A percentile compares a stretch with the other conserved stretches of the same genome.
phyloP scores from a whole-genome alignment of 2,888 invertebrate genomes.

The Nymphalis c-album region DNA sequence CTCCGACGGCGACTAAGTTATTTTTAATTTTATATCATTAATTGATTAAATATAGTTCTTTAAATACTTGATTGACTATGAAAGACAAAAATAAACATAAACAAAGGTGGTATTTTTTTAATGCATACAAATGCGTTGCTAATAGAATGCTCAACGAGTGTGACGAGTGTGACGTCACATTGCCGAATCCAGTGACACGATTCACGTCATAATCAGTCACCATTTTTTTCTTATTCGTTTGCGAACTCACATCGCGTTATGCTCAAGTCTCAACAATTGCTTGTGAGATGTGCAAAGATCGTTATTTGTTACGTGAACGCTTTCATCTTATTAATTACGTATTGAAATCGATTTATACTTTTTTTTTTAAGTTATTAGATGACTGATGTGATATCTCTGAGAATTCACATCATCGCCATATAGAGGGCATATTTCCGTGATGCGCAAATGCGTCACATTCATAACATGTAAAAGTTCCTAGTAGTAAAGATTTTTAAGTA shows the following conservation, averaged over 20 bases:
- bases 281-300: constrained; percentile 8
- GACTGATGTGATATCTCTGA: constrained; percentile 1
- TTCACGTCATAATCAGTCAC: not conserved
- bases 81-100: no score
- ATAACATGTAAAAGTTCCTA: not conserved
- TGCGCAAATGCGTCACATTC: not conserved
- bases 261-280: not conserved
- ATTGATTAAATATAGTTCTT: no score
- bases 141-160: no score
- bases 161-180: no score
- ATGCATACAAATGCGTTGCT: no score
- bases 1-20: no score
- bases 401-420: constrained; percentile 5
- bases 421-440: not conserved
- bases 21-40: no score
- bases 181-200: not conserved
- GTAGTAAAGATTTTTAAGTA: not conserved
- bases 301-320: constrained; percentile 11
- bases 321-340: constrained; percentile 12
- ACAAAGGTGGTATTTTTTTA: no score
- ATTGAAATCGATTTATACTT: constrained; percentile 10
- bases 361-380: constrained; percentile 12
- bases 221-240: no score
- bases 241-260: not conserved
- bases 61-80: no score